Percentiles rank a stretch among this genome's conserved stretches.
These are phyloP conservation scores for Napeogenes sylphis DNA, from an alignment of 2,888 invertebrate genomes.

Conservation along the genomic window DNA sequence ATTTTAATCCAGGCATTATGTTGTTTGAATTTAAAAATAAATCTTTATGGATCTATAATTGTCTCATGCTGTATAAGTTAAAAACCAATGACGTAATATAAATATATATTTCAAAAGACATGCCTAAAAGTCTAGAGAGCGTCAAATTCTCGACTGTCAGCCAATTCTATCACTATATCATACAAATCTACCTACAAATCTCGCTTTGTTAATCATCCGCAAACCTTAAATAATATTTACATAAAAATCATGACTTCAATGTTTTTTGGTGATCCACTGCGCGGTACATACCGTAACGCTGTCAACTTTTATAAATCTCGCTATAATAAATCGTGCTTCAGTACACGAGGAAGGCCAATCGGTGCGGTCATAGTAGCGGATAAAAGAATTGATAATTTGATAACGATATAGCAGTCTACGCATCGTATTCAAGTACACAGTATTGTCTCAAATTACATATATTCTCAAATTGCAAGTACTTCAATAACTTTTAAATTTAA, in stretches of 20 bases:
- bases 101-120: too few relatives aligned
- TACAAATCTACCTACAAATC: conserved; percentile 26
- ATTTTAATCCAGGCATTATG: too few relatives aligned
- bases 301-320: conserved; percentile 11
- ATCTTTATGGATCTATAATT: too few relatives aligned
- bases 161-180: background rate
- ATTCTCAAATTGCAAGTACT: background rate
- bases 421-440: conserved; percentile 4
- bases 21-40: too few relatives aligned
- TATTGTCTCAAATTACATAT: conserved; percentile 1
- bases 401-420: background rate
- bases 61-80: too few relatives aligned
- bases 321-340: conserved; percentile 4
- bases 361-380: background rate
- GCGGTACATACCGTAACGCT: conserved; percentile 8
- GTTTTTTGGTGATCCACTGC: conserved; percentile 32
- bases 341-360: background rate
- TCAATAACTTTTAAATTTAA: background rate
- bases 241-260: conserved; percentile 28
- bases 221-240: conserved; percentile 33
- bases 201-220: conserved; percentile 26
- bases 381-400: background rate
- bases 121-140: too few relatives aligned
- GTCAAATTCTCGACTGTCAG: too few relatives aligned
- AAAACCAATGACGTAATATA: too few relatives aligned